phyloP scores from a whole-genome alignment of 1,140 invertebrate species.

The Bombus affinis region DNA sequence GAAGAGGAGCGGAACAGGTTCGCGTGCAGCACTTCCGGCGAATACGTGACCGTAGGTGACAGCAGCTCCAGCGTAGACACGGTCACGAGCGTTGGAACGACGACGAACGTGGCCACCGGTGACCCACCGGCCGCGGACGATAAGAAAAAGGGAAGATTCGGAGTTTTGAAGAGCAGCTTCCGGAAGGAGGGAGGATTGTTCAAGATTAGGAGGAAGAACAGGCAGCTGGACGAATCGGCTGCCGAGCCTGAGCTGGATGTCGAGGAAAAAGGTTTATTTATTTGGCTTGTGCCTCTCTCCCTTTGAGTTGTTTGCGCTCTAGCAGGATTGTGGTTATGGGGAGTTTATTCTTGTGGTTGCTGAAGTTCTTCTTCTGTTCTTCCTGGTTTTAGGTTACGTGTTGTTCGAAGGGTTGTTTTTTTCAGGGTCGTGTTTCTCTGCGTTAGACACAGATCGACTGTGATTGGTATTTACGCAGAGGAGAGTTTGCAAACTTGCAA shows the following conservation, averaged over 20 bases:
- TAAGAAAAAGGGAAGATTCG: slow-evolving; percentile 75
- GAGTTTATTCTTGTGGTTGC: not conserved
- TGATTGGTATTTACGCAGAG: not conserved
- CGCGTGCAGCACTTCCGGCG: slow-evolving; percentile 62
- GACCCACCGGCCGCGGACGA: slow-evolving; percentile 54
- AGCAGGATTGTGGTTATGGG: too few species aligned
- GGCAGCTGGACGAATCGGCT: slow-evolving; percentile 29
- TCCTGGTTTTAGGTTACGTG: not conserved
- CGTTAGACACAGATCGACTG: too few species aligned
- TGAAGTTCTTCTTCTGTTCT: not conserved
- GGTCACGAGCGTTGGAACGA: slow-evolving; percentile 43
- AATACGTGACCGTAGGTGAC: slow-evolving; percentile 66
- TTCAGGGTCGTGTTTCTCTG: too few species aligned
- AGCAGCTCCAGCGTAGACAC: slow-evolving; percentile 78
- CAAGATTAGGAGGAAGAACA: slow-evolving; percentile 69
- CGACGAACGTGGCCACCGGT: not conserved
- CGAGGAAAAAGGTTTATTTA: slow-evolving; percentile 60
- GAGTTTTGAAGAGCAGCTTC: slow-evolving; percentile 73
- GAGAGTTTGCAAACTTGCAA: too few species aligned
- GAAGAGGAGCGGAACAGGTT: slow-evolving; percentile 69
- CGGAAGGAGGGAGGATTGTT: slow-evolving; percentile 74
- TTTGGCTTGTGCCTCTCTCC: not conserved
- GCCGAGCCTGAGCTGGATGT: slow-evolving; percentile 44
- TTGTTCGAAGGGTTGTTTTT: not conserved
- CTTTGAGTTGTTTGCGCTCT: not conserved